Evolutionary conservation across 2,797 vertebrate species (phyloP), one percentile per base, ranked within the genome.

Genomic region (Rhabdomys pumilio): DNA sequence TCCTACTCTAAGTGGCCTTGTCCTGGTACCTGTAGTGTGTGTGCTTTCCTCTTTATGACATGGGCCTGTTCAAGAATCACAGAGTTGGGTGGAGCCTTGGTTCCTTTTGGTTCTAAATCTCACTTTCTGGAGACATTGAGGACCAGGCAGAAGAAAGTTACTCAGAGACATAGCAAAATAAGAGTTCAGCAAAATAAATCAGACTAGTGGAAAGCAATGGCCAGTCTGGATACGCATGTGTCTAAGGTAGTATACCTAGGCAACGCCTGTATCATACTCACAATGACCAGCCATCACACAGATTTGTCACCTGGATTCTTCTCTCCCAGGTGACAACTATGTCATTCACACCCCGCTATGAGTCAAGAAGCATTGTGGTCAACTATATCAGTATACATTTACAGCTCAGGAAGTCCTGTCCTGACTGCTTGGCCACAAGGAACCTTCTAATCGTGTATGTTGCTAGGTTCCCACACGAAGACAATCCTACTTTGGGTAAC

Each of bases 51-150:
- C 80, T 83, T 57, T 90, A 90, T 94, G 92, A 94, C 47, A 14
- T 1, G 1, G 5, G 11, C 26, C 44, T 65, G 7, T 79, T 96
- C 93, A 92, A 96, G 95, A 96, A 95, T 72, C 79, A 15, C 12
- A 88, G 77, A 76, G 72, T 41, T 86, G 31, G 44, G 89, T 14
- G 47, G 47, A 79, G 9, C 50, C n/a, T 67, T 75, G 38, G 14
- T 57, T 6, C 61, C 53, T 2, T 41, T 26, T 73, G 38, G 4
- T 73, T 69, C 92, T 88, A 80, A 83, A 12, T 34, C 34, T 19
- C 81, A 44, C 19, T 84, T 84, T 57, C 22, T 77, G 57, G 14
- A 87, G 67, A 69, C 63, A 26, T 38, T 0, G 26, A 53, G 14
- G 31, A 7, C 24, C 61, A 72, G 34, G 6, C 24, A 63, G 15